A percentile compares a stretch with the other conserved stretches of the same genome.
phyloP scores from a whole-genome alignment of 2,113 vertebrate genomes.

The Vicugna pacos region DNA sequence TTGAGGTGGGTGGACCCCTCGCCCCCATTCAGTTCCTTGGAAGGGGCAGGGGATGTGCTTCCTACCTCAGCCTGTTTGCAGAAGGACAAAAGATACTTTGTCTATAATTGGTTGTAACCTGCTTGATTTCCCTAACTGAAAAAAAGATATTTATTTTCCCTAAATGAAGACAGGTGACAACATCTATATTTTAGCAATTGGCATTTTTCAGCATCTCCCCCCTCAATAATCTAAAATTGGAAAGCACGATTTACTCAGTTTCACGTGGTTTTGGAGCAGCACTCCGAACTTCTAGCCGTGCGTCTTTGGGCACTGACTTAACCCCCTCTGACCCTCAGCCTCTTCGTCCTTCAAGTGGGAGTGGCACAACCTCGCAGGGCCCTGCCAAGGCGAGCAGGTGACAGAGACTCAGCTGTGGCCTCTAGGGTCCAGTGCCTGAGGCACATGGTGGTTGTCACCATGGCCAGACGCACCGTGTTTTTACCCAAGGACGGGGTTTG shows the following conservation, averaged over 20 bases:
- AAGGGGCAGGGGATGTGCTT: neutral
- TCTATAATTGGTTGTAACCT: neutral
- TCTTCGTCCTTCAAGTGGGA: neutral
- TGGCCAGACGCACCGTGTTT: neutral
- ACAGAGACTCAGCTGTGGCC: neutral
- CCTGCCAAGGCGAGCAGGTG: accelerated
- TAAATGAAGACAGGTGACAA: neutral
- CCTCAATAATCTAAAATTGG: slow-evolving; percentile 8
- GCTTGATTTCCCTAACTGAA: neutral
- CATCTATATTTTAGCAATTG: neutral
- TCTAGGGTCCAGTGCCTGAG: accelerated
- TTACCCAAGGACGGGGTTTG: no score
- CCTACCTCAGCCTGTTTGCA: neutral
- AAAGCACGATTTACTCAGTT: neutral
- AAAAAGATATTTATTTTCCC: neutral
- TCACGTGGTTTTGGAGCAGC: neutral
- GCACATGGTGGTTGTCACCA: accelerated
- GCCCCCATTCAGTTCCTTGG: neutral
- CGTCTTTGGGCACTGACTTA: neutral
- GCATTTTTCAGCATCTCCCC: slow-evolving; percentile 32
- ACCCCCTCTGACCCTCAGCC: neutral
- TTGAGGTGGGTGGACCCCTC: neutral
- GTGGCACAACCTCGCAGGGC: no score
- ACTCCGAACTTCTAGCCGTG: neutral
- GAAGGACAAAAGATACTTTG: neutral